A percentile compares a stretch with the other conserved stretches of the same genome.
Conservation (phyloP, 2,113 vertebrate genomes). For the Uria aalge region DNA sequence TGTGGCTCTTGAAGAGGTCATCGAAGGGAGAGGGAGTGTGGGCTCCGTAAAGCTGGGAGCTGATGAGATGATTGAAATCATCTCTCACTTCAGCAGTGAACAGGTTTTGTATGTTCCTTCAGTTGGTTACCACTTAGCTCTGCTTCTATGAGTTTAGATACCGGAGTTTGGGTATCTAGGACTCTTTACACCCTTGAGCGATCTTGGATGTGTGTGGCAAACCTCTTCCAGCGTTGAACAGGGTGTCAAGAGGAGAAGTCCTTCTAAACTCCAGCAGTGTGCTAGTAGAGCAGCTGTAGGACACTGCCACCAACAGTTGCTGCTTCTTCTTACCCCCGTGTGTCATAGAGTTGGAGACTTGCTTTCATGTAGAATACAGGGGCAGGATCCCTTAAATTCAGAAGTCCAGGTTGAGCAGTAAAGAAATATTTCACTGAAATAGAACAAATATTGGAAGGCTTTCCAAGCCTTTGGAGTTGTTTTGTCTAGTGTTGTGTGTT, state of each 20-base stretch:
- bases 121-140: not conserved
- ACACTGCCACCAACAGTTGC: not conserved
- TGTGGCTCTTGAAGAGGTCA: not conserved
- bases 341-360: not conserved
- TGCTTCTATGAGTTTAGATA: not conserved
- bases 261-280: not conserved
- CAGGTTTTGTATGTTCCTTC: not conserved
- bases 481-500: not conserved
- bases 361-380: not conserved
- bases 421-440: not conserved
- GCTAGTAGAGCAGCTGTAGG: not conserved
- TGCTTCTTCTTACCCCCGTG: not conserved
- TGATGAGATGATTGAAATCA: not conserved
- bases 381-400: not conserved
- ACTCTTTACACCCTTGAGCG: accelerated
- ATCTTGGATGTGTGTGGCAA: not conserved
- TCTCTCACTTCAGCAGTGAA: not conserved
- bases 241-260: not conserved
- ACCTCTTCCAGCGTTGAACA: not conserved
- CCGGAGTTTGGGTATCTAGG: not conserved
- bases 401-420: not conserved
- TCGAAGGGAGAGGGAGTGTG: not conserved
- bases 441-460: not conserved
- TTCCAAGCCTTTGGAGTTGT: not conserved
- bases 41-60: not conserved